phyloP scores from a whole-genome alignment of 2,113 vertebrate genomes.

The Xiphophorus hellerii region DNA sequence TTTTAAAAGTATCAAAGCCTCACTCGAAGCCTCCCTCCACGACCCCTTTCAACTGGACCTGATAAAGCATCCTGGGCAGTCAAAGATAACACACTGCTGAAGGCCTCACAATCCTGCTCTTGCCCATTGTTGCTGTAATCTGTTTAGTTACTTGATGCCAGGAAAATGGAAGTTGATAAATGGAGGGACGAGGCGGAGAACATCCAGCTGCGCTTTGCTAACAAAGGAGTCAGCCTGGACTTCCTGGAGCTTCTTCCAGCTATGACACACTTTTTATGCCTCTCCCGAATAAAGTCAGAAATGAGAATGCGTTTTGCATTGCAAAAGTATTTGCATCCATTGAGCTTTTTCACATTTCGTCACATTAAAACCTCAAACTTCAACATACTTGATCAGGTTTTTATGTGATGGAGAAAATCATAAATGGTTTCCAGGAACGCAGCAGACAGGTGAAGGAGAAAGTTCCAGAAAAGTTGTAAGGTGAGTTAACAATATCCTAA shows the following conservation, averaged over 20 bases:
- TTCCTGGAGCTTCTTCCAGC: not conserved
- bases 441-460: no score
- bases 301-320: not conserved
- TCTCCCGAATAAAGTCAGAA: not conserved
- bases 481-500: no score
- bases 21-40: not conserved
- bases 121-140: slow-evolving; percentile 55
- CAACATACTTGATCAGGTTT: not conserved
- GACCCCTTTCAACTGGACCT: slow-evolving; percentile 33
- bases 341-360: not conserved
- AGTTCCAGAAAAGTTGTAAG: no score
- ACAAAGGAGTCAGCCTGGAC: slow-evolving; percentile 2
- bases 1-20: slow-evolving; percentile 34
- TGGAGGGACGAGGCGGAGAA: slow-evolving; percentile 29
- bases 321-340: not conserved
- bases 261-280: not conserved
- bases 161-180: slow-evolving; percentile 63
- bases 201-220: slow-evolving; percentile 44
- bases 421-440: no score
- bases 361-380: not conserved
- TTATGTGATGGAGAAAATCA: no score
- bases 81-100: slow-evolving; percentile 59
- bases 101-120: slow-evolving; percentile 40
- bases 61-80: slow-evolving; percentile 51
- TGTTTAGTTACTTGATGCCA: slow-evolving; percentile 63